Conservation (phyloP, 2,888 invertebrate genomes). For the Lordiphosa andalusiaca region DNA sequence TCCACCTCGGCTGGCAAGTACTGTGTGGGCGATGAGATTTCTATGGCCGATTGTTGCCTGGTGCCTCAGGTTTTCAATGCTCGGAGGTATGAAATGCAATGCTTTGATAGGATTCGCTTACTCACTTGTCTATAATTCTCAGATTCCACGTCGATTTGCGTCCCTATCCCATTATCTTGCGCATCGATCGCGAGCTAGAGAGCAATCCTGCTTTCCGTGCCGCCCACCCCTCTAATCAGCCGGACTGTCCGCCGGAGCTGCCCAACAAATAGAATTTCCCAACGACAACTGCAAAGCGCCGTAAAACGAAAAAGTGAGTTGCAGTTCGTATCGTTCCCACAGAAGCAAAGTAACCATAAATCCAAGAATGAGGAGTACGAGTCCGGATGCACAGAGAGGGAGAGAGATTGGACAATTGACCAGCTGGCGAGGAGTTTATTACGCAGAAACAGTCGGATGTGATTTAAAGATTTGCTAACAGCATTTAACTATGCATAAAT, state of each 20-base stretch:
- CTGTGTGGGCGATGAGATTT: conserved; percentile 95
- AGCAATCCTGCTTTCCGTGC: conserved; percentile 94
- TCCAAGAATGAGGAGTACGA: conserved; percentile 27
- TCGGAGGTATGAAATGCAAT: conserved; percentile 83
- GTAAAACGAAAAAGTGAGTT: conserved; percentile 77
- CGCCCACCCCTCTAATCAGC: conserved; percentile 95
- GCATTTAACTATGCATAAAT: conserved; percentile 73
- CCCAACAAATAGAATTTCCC: conserved; percentile 84
- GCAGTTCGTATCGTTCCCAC: conserved; percentile 61
- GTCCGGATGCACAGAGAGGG: conserved; percentile 14
- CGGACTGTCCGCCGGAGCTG: conserved; percentile 96
- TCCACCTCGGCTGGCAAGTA: conserved; percentile 93
- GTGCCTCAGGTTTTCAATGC: conserved; percentile 98
- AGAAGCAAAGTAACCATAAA: conserved; percentile 25
- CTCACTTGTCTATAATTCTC: conserved; percentile 11
- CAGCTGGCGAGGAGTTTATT: conserved; percentile 42
- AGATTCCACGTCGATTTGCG: conserved; percentile 96
- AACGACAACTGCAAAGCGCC: conserved; percentile 78
- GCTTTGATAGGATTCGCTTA: not conserved
- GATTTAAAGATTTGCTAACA: conserved; percentile 76
- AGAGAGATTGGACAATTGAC: conserved; percentile 1
- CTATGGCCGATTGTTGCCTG: conserved; percentile 96
- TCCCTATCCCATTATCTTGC: conserved; percentile 92
- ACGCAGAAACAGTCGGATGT: conserved; percentile 72
- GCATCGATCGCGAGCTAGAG: conserved; percentile 92